These are phyloP conservation scores for Axinella damicornis DNA, from an alignment of 37 sponge, comb jelly and placozoan genomes.

Conservation along the genomic window DNA sequence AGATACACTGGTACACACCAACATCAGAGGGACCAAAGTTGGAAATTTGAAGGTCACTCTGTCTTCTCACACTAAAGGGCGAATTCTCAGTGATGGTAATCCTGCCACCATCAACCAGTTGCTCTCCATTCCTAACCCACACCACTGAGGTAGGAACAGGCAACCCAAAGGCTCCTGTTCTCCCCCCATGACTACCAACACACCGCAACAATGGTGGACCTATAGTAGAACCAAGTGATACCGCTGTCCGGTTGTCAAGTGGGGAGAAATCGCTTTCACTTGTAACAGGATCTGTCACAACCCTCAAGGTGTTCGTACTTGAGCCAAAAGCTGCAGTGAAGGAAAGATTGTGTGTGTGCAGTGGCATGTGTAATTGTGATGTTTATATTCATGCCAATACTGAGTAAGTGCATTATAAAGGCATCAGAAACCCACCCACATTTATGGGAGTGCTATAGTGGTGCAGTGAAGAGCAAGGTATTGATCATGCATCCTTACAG, in stretches of 20 bases:
- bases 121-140: slow-evolving; percentile 9
- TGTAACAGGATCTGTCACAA: neutral
- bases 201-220: too few relatives aligned
- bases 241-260: neutral
- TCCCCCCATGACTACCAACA: too few relatives aligned
- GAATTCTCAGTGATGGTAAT: neutral
- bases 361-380: too few relatives aligned
- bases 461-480: too few relatives aligned
- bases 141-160: neutral
- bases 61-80: neutral
- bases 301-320: neutral
- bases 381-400: too few relatives aligned
- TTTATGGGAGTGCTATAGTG: too few relatives aligned
- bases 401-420: too few relatives aligned
- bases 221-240: neutral
- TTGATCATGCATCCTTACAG: too few relatives aligned
- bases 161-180: too few relatives aligned
- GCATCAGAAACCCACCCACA: too few relatives aligned
- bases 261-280: neutral
- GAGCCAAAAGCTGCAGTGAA: slow-evolving; percentile 10
- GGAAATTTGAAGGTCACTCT: neutral
- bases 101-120: neutral
- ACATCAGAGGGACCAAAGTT: slow-evolving; percentile 33
- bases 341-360: neutral
- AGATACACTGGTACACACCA: slow-evolving; percentile 59